phyloP scores from a whole-genome alignment of 53 echinoderm and acorn worm genomes.

The Echinometra lucunter region DNA sequence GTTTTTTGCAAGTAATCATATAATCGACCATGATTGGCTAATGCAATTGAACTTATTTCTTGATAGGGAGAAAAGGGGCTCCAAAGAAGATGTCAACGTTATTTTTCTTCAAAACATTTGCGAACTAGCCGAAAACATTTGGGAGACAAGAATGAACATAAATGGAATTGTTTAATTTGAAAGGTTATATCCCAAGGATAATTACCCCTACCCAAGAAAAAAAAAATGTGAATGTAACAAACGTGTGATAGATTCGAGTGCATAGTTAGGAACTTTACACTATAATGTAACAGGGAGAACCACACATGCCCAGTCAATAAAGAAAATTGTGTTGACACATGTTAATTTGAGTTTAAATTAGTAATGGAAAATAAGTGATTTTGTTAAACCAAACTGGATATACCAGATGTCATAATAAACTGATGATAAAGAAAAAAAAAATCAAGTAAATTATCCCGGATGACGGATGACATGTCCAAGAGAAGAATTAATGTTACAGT shows the following conservation, averaged over 20 bases:
- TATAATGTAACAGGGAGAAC: no score
- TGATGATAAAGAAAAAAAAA: no score
- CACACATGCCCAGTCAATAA: no score
- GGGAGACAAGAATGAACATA: neutral
- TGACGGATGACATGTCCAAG: no score
- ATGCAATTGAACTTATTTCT: slow-evolving; percentile 64
- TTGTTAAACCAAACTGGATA: no score
- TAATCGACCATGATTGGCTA: slow-evolving; percentile 49
- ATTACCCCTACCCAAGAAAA: neutral
- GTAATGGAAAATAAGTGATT: no score
- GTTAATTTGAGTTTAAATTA: no score
- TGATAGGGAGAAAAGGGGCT: neutral
- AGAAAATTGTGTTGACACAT: no score
- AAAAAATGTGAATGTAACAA: neutral
- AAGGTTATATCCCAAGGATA: neutral
- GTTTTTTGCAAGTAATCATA: slow-evolving; percentile 65
- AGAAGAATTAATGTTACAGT: no score
- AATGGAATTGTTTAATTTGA: neutral
- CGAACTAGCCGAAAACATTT: neutral
- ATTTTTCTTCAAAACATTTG: neutral
- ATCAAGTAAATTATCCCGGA: no score
- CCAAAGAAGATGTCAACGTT: neutral
- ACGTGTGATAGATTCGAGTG: neutral
- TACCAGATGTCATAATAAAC: no score
- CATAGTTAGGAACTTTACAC: no score